Evolutionary conservation across 2,113 vertebrate genomes (phyloP).

Genomic region (Istiophorus platypterus): DNA sequence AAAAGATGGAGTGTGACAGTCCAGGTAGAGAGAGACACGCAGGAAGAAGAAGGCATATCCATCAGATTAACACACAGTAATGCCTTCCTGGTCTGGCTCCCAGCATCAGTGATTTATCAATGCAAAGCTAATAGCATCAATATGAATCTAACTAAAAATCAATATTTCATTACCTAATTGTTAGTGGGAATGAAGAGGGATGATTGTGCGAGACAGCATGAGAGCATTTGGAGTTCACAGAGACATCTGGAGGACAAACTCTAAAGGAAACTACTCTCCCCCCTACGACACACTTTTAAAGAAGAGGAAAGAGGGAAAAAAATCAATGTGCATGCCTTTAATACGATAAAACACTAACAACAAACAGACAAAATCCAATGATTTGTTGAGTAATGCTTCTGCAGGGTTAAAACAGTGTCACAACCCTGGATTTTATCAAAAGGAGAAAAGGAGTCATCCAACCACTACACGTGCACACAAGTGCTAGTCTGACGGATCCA

Average conservation of each 20-base stretch:
- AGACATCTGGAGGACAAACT: slow-evolving; percentile 97
- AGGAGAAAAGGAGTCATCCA: too few relatives aligned
- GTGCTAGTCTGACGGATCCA: slow-evolving; percentile 10
- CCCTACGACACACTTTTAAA: slow-evolving; percentile 37
- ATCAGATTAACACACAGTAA: slow-evolving; percentile 99
- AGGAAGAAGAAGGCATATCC: slow-evolving; percentile 89
- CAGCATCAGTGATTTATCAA: slow-evolving; percentile 95
- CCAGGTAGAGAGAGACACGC: slow-evolving; percentile 59
- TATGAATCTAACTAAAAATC: slow-evolving; percentile 99
- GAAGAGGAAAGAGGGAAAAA: background rate
- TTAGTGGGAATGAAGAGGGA: slow-evolving; percentile 99
- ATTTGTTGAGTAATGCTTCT: slow-evolving; percentile 46
- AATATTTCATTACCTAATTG: slow-evolving; percentile 99
- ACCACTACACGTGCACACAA: slow-evolving; percentile 19
- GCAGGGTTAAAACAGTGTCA: slow-evolving; percentile 32
- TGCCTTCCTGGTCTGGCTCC: slow-evolving; percentile 75
- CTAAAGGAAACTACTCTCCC: slow-evolving; percentile 29
- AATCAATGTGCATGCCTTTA: slow-evolving; percentile 41
- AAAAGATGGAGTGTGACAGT: slow-evolving; percentile 68
- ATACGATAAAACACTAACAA: slow-evolving; percentile 50
- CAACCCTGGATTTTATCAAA: slow-evolving; percentile 49
- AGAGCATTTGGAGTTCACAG: slow-evolving; percentile 99
- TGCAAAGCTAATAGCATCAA: slow-evolving; percentile 99
- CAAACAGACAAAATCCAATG: slow-evolving; percentile 58
- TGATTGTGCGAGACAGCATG: slow-evolving; percentile 90